Percentiles rank a stretch among this genome's conserved stretches.
Evolutionary conservation across 2,113 vertebrate genomes (phyloP).

Genomic region (Clarias batrachus): DNA sequence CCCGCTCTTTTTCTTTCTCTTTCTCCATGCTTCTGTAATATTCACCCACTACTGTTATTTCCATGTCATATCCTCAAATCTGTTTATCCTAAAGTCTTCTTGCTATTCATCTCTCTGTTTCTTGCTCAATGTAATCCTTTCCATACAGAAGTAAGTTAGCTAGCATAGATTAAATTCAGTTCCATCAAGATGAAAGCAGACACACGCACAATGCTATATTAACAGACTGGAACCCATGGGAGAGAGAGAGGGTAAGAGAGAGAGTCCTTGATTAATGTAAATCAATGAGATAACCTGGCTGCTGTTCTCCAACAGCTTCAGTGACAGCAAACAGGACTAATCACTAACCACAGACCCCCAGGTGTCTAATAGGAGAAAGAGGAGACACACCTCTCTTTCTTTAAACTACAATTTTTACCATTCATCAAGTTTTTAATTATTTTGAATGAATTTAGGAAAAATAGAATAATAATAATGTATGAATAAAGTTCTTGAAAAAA

Average conservation of each 20-base stretch:
- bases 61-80: neutral
- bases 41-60: neutral
- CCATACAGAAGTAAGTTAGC: constrained; percentile 35
- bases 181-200: constrained; percentile 47
- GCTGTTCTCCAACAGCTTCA: constrained; percentile 29
- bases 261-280: constrained; percentile 41
- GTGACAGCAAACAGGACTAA: constrained; percentile 48
- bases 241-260: neutral
- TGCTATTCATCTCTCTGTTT: constrained; percentile 17
- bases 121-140: constrained; percentile 33
- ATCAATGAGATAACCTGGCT: constrained; percentile 44
- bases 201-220: constrained; percentile 51
- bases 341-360: constrained; percentile 15
- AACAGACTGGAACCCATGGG: constrained; percentile 41
- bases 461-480: neutral
- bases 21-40: neutral
- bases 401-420: neutral
- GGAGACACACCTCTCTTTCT: neutral
- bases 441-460: neutral
- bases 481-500: neutral
- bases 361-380: neutral
- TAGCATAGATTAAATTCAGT: constrained; percentile 50
- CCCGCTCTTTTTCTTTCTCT: neutral
- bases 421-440: neutral
- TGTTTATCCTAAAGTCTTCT: constrained; percentile 12